Evolutionary conservation across 2,797 vertebrate genomes (phyloP).

Genomic region (Phalloptychus januarius): DNA sequence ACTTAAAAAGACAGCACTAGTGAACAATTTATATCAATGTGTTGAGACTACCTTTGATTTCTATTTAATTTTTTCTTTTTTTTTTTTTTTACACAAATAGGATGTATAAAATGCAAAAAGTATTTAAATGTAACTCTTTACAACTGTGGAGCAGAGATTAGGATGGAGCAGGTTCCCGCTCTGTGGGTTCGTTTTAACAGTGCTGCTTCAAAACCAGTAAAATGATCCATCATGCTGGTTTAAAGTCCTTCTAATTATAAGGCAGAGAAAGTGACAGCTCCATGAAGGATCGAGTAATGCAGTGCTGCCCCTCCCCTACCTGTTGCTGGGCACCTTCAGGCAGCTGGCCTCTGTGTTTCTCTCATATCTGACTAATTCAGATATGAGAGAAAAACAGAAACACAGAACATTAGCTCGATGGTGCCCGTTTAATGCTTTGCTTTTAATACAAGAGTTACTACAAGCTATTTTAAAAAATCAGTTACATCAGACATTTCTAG

Average conservation of each 20-base stretch:
- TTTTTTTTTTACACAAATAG: constrained; percentile 36
- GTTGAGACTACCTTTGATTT: constrained; percentile 26
- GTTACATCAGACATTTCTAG: background rate
- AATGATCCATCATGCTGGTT: background rate
- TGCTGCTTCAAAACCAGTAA: background rate
- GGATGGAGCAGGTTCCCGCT: too few relatives aligned
- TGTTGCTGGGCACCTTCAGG: background rate
- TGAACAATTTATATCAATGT: constrained; percentile 41
- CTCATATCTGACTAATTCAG: background rate
- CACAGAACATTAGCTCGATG: background rate
- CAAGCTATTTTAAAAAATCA: background rate
- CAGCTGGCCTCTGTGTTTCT: background rate
- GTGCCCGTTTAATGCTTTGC: background rate
- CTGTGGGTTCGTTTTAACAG: too few relatives aligned
- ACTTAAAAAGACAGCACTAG: constrained; percentile 16
- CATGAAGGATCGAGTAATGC: background rate
- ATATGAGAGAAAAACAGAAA: background rate
- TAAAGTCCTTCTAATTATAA: background rate
- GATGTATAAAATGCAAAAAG: constrained; percentile 51
- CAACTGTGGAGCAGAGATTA: constrained; percentile 44
- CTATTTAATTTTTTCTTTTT: constrained; percentile 24
- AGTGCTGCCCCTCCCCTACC: background rate
- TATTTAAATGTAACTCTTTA: constrained; percentile 60
- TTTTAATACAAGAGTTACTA: background rate
- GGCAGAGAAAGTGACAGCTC: background rate